These are phyloP conservation scores for Lepeophtheirus nordmannii DNA, from an alignment of 2,888 invertebrate genomes.

Conservation along the genomic window DNA sequence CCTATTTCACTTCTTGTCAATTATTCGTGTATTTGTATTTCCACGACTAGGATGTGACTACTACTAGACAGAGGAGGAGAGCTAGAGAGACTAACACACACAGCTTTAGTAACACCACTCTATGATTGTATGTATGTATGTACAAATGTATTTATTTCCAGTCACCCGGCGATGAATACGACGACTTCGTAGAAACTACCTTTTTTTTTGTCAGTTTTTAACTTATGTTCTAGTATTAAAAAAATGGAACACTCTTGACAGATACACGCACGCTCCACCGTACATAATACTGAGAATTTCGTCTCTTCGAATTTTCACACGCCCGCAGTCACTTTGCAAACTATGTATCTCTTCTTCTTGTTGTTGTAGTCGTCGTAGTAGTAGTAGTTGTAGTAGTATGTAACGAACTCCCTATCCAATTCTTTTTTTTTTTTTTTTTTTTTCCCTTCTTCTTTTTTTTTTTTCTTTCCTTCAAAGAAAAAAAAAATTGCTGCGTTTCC, in stretches of 20 bases:
- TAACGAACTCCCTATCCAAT: no score
- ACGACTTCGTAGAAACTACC: slow-evolving; percentile 3
- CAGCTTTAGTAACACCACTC: no score
- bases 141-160: no score
- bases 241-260: slow-evolving; percentile 6
- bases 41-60: no score
- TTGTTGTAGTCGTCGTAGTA: no score
- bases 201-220: background rate
- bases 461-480: background rate
- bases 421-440: background rate
- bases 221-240: background rate
- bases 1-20: no score
- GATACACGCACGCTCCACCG: background rate
- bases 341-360: background rate
- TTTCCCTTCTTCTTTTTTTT: background rate
- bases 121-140: no score
- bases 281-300: background rate
- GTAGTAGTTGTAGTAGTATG: no score
- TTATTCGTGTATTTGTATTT: no score
- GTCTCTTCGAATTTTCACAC: background rate
- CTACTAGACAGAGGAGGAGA: no score
- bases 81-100: no score
- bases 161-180: background rate
- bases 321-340: slow-evolving; percentile 3
- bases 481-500: background rate